Conservation (phyloP, 1,140 invertebrate species). For the Euglossa dilemma region DNA sequence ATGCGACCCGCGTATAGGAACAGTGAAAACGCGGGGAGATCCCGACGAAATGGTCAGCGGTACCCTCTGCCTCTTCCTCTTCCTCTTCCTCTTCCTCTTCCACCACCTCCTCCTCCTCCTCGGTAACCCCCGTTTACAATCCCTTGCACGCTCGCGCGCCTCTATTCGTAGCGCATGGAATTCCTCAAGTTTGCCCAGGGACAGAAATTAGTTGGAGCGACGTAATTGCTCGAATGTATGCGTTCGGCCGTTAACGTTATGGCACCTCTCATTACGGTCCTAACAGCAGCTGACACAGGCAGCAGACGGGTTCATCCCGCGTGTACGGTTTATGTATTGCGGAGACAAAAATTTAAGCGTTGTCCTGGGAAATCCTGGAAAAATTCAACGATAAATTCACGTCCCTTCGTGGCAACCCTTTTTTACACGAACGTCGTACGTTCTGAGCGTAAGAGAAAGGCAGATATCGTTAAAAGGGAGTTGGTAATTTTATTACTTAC, state of each 20-base stretch:
- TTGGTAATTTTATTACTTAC: neutral
- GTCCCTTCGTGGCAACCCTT: neutral
- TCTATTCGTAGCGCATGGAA: slow-evolving; percentile 47
- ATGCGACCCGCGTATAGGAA: neutral
- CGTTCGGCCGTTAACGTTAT: slow-evolving; percentile 67
- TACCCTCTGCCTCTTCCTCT: slow-evolving; percentile 19
- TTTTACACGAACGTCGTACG: neutral
- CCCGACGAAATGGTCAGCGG: slow-evolving; percentile 60
- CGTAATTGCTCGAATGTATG: slow-evolving; percentile 68
- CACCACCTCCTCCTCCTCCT: slow-evolving; percentile 21
- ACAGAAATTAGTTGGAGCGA: slow-evolving; percentile 67
- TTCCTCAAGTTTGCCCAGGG: slow-evolving; percentile 68
- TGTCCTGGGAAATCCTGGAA: slow-evolving; percentile 38
- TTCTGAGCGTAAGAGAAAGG: neutral
- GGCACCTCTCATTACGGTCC: slow-evolving; percentile 65
- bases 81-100: neutral
- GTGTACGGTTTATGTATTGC: slow-evolving; percentile 21
- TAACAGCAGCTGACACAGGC: slow-evolving; percentile 63
- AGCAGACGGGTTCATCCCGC: slow-evolving; percentile 41
- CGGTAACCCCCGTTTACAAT: neutral
- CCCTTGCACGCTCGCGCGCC: slow-evolving; percentile 20
- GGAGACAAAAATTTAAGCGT: slow-evolving; percentile 46
- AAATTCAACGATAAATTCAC: slow-evolving; percentile 33
- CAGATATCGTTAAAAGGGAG: neutral
- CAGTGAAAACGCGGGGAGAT: slow-evolving; percentile 43